Evolutionary conservation across 2,797 vertebrate genomes (phyloP), one percentile per base, ranked within the genome.

Genomic region (Nannoperca australis): DNA sequence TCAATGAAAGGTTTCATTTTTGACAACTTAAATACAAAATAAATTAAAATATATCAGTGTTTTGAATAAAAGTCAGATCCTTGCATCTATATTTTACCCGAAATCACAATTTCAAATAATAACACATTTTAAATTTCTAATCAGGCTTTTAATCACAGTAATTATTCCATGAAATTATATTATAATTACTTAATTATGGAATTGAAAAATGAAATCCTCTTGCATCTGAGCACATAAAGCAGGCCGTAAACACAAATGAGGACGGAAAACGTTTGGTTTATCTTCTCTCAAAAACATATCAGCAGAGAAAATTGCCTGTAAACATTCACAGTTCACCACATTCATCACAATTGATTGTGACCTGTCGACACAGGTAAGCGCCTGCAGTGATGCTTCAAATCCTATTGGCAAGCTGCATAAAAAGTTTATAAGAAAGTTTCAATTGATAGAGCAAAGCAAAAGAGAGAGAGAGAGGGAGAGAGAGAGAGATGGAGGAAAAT

Each of bases 321-420:
- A 80, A 87, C 50, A 70, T 61, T 70, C 70, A 68, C 76, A 70
- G 68, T 68, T 74, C 70, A 47, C 56, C 71, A 61, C 76, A 84
- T 85, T 85, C 80, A 87, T 88, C 78, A 76, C 66, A 47, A 85
- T 62, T 73, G 84, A 90, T 82, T 85, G 69, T 79, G 76, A 85
- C 85, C 85, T 61, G 65, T 80, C 53, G 62, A 85, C 81, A 78
- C 44, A 49, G 27, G 55, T 66, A 61, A 45, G 47, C 49, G 70
- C 79, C 71, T 32, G 63, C 66, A 76, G 87, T 56, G 50, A 81
- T 68, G 74, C 71, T 73, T 85, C 65, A 81, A 61, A 82, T 87
- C 71, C 54, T 69, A 64, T 74, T 81, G 74, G 62, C 72, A 61
- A 30, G 50, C 50, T 47, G 73, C 59, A 50, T 72, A 27, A 73